Conservation (phyloP, 2,113 vertebrate species). For the Callaeas wilsoni region DNA sequence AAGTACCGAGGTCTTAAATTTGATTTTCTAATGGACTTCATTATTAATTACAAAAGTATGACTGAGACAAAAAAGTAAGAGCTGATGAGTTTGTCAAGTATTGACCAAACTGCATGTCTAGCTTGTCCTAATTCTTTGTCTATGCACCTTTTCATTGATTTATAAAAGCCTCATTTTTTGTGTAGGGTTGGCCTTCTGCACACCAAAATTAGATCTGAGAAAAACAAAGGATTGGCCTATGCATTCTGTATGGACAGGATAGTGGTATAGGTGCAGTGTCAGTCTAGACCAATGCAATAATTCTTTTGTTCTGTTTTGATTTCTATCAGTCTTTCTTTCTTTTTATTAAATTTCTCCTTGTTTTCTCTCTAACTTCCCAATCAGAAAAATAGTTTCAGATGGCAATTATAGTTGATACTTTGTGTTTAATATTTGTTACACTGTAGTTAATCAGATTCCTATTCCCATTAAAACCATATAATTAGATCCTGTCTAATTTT, state of each 20-base stretch:
- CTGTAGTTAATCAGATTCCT: not conserved
- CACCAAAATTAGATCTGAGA: not conserved
- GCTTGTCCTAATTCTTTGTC: not conserved
- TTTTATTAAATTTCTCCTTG: not conserved
- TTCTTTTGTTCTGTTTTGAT: not conserved
- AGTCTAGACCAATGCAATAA: not conserved
- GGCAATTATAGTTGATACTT: not conserved
- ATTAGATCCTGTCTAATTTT: constrained; percentile 2
- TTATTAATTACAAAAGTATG: not conserved
- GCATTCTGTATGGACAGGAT: not conserved
- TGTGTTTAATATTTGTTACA: not conserved
- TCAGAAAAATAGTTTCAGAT: not conserved
- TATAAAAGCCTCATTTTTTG: not conserved
- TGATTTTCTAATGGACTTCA: not conserved
- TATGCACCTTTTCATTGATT: not conserved
- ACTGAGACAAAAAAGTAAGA: not conserved
- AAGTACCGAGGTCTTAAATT: not conserved
- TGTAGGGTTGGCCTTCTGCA: not conserved
- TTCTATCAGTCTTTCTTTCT: not conserved
- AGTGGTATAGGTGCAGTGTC: not conserved
- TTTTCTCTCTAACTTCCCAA: not conserved
- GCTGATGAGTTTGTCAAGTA: not conserved
- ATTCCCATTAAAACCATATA: not conserved
- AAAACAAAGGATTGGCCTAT: not conserved
- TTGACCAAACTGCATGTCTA: not conserved